These are phyloP conservation scores for Corydoras sp. DNA, from an alignment of 2,113 vertebrate species.

Conservation along the genomic window DNA sequence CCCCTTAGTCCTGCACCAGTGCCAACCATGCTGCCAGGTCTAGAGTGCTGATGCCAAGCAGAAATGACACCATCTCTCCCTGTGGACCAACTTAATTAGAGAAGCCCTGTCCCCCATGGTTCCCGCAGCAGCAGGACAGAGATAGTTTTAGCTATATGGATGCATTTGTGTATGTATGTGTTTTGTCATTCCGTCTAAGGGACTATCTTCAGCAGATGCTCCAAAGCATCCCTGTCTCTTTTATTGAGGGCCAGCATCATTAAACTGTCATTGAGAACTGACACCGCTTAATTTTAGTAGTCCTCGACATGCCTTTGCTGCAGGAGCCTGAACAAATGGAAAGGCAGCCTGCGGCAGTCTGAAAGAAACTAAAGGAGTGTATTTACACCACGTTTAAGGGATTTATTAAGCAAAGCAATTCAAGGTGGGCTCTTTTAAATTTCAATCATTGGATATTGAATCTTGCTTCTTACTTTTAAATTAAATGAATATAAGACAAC, in stretches of 20 bases:
- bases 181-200: slow-evolving; percentile 48
- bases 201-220: slow-evolving; percentile 87
- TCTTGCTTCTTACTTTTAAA: no score
- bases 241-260: slow-evolving; percentile 88
- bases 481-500: no score
- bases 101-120: slow-evolving; percentile 64
- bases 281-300: slow-evolving; percentile 98
- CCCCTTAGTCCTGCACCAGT: slow-evolving; percentile 36
- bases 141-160: slow-evolving; percentile 68
- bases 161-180: slow-evolving; percentile 51
- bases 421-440: neutral
- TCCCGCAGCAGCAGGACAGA: slow-evolving; percentile 67
- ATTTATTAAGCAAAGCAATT: slow-evolving; percentile 83
- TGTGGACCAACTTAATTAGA: slow-evolving; percentile 73
- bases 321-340: slow-evolving; percentile 66
- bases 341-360: slow-evolving; percentile 15
- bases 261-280: slow-evolving; percentile 99
- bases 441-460: no score
- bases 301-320: slow-evolving; percentile 81
- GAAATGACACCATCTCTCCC: slow-evolving; percentile 67
- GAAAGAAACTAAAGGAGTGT: slow-evolving; percentile 56
- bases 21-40: slow-evolving; percentile 61
- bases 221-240: slow-evolving; percentile 84
- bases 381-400: slow-evolving; percentile 81
- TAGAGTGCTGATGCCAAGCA: slow-evolving; percentile 69